Evolutionary conservation across 1,140 invertebrate genomes (phyloP).

Genomic region (Temnothorax longispinosus): DNA sequence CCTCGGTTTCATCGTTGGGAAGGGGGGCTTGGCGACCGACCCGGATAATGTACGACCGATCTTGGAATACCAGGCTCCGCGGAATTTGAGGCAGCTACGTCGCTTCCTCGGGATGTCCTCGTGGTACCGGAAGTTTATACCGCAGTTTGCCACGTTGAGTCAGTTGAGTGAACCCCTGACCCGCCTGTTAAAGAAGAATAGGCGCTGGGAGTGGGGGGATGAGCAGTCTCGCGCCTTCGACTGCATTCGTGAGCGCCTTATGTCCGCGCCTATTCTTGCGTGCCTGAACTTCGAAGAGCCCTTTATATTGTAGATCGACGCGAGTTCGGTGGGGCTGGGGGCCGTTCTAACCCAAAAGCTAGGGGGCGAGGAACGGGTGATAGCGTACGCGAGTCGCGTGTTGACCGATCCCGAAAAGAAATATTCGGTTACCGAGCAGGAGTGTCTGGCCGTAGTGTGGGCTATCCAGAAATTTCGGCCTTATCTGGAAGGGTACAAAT

Average conservation of each 20-base stretch:
- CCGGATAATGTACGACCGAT: background rate
- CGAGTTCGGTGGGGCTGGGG: background rate
- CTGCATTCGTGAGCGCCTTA: too few relatives aligned
- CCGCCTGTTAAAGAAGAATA: background rate
- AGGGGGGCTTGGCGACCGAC: background rate
- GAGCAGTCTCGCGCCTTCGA: background rate
- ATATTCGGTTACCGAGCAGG: background rate
- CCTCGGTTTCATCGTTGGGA: background rate
- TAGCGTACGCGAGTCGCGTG: background rate
- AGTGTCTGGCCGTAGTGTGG: background rate
- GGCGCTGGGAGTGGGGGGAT: background rate
- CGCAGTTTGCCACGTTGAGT: background rate
- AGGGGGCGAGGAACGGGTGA: background rate
- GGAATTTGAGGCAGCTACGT: background rate
- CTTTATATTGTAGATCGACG: too few relatives aligned
- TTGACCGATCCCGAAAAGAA: background rate
- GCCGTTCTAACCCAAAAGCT: background rate
- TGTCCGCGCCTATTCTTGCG: too few relatives aligned
- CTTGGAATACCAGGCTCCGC: background rate
- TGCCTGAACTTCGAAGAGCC: too few relatives aligned
- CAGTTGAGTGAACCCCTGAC: background rate
- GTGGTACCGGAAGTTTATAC: background rate
- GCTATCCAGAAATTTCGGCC: background rate
- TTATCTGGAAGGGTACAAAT: background rate
- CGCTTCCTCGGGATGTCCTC: background rate